Evolutionary conservation across 2,797 vertebrate genomes (phyloP), one percentile per base, ranked within the genome.

Genomic region (Botia almorhae): DNA sequence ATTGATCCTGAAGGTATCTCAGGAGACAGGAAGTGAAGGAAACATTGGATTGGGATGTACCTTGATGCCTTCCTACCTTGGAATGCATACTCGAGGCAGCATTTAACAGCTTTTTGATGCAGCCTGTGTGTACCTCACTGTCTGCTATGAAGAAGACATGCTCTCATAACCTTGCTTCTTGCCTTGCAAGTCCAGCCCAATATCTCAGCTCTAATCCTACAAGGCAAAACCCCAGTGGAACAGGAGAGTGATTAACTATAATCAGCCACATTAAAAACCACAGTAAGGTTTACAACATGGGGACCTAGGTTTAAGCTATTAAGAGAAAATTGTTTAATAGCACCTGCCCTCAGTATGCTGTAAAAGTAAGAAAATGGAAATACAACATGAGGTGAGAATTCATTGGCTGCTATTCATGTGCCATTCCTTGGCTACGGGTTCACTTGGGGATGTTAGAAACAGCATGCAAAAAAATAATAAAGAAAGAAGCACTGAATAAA

Each of bases 211-310:
- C 51, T 55, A 26, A 48, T 53, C 63, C 14, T 11, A 63, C 23
- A 77, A 64, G 19, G 43, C 26, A 17, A 39, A 46, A 50, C 17
- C n/a, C 26, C 19, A 16, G 12, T 50, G 81, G 7, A 17, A 58
- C 74, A 84, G 81, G 12, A 26, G 64, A 83, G 74, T 88, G 82
- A 80, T 88, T 85, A 83, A 82, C 80, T 43, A 84, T 90, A 89
- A 91, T 90, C 87, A 87, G 82, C 53, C 21, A 81, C 87, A 87
- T 83, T 83, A 81, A 82, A 81, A 55, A 85, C 85, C 87, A 61
- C 46, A 10, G 85, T 85, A 91, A 83, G 84, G 82, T 48, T 51
- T 72, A 51, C 67, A 78, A 70, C 29, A 33, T 74, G 29, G 10
- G 13, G 6, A 81, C 81, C 77, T 76, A 85, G 76, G 74, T 81